Evolutionary conservation across 1,140 invertebrate genomes (phyloP).

Genomic region (Bombus balteatus): DNA sequence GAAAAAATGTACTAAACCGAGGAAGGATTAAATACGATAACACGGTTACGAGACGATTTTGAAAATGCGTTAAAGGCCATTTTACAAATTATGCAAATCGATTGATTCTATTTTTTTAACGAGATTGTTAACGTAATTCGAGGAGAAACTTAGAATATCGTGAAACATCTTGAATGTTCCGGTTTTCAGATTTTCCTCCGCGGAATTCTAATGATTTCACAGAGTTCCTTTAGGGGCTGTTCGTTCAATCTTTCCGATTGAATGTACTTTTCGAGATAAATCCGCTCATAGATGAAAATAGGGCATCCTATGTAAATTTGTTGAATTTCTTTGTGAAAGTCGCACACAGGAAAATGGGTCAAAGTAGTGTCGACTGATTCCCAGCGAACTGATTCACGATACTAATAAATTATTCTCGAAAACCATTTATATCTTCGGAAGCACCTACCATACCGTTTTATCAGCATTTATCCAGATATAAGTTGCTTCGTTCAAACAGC

Average conservation of each 20-base stretch:
- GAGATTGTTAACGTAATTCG: not conserved
- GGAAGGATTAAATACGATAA: too few species aligned
- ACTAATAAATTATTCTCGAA: not conserved
- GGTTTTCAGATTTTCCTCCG: not conserved
- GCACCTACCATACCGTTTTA: not conserved
- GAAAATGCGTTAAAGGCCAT: too few species aligned
- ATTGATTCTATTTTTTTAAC: not conserved
- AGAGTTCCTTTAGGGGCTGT: not conserved
- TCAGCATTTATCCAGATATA: not conserved
- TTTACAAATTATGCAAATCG: too few species aligned
- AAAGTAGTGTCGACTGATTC: not conserved
- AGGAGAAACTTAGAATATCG: not conserved
- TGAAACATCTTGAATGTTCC: not conserved
- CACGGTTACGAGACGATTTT: too few species aligned
- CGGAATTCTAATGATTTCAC: constrained; percentile 10
- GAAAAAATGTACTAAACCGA: too few species aligned
- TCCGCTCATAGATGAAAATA: constrained; percentile 11
- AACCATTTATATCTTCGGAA: not conserved
- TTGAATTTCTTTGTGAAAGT: not conserved
- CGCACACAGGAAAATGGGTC: not conserved
- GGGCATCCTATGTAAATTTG: constrained; percentile 3
- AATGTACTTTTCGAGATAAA: not conserved
- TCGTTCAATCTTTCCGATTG: constrained; percentile 13
- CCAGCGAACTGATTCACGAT: not conserved
- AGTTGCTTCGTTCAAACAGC: not conserved